Evolutionary conservation across 2,888 invertebrate species (phyloP), one percentile per base, ranked within the genome.

Genomic region (Parthenolecanium corni): DNA sequence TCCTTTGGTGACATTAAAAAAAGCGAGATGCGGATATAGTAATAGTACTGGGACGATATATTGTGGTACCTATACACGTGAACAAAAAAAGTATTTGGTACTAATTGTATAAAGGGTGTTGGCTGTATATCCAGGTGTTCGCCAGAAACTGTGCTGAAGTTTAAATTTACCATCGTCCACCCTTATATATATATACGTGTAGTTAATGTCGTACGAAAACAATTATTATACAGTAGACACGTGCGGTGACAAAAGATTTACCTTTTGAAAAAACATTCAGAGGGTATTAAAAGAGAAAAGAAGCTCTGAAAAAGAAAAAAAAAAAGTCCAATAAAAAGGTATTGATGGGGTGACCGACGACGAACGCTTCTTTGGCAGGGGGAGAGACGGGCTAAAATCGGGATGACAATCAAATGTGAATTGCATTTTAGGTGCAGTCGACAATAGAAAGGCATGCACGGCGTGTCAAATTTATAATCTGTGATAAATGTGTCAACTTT

Each of bases 151-250:
- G 47, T 47, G 31, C 46, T 31, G 4, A 31, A 58, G 58, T 58
- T 58, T 58, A 58, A 31, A 20, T 49, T 49, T 20, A 6, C 46
- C 9, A n/a, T 49, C 21, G 58, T 58, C 49, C 58, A 58, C 58
- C 58, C 58, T 49, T 49, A 47, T 49, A n/a, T n/a, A n/a, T n/a
- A n/a, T n/a, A n/a, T n/a, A n/a, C n/a, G n/a, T n/a, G 58, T 58
- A 58, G 58, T 46, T 58, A 58, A 58, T 58, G 58, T 58, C 58
- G 58, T 58, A 58, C 47, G 21, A 58, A 58, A 58, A 58, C 58
- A 58, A 58, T 58, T 58, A 58, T 58, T 58, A 47, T 58, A 23
- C 47, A 25, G 58, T 47, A 49, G 58, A 58, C 58, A 58, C 58
- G 58, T 58, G 58, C 58, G 49, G 58, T 49, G 58, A 58, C 58